Base-by-base conservation (phyloP, 2,797 vertebrate species). In the Micromesistius poutassou region DNA sequence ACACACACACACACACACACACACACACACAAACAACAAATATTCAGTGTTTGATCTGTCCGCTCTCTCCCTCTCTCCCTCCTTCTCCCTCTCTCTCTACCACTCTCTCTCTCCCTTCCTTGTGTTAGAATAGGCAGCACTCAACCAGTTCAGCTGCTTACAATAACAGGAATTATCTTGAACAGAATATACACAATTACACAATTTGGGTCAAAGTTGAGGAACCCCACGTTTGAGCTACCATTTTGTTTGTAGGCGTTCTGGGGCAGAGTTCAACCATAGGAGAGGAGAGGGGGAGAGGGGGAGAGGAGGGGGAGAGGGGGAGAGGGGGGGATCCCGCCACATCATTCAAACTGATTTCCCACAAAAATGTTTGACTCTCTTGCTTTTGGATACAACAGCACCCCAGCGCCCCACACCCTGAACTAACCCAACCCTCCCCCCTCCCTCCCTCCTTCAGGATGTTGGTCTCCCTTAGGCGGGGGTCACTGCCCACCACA, bases 1-100 rank as follows among this genome's bases (percentile, higher is more conserved):
- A 73, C 73, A 71, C n/a, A n/a, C n/a, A n/a, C n/a, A n/a, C n/a
- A n/a, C n/a, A 79, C 70, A 77, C 70, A 70, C 33, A 74, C 28
- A 74, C 50, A 71, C 72, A 74, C 62, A 62, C 42, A 28, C 42
- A 28, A 14, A 73, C 74, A 14, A 73, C 74, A 72, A 72, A 72
- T 40, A 74, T 35, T 74, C 73, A 13, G 7, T n/a, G 31, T 73
- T 50, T 50, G 46, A 50, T 40, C 40, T 16, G 1, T 46, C 46
- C 16, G 22, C 4, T 4, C 50, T 55, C 50, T 22, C 50, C n/a
- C 50, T 22, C 50, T 55, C 50, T 55, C 46, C 4, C 46, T 19
- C 14, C 19, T 14, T 14, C 46, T 4, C 46, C 16, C 46, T 16
- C 40, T 42, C 3, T 0, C 46, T 50, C 46, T 3, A 16, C 22